phyloP scores from a whole-genome alignment of 2,888 invertebrate species.

The Cheilosia variabilis region DNA sequence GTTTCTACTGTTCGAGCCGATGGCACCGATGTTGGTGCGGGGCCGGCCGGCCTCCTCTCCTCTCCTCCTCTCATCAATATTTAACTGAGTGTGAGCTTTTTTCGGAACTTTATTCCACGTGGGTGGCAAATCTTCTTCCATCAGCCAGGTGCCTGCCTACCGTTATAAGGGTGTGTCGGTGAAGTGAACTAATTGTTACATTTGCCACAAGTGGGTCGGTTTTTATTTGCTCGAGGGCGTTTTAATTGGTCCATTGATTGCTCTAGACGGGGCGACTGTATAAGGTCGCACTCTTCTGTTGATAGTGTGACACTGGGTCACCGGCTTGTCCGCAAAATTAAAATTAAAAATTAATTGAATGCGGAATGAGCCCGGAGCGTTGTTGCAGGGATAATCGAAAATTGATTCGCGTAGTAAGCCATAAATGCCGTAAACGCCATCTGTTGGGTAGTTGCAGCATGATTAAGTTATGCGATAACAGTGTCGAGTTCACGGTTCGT shows the following conservation, averaged over 20 bases:
- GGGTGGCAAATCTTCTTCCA: constrained; percentile 24
- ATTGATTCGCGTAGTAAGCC: constrained; percentile 48
- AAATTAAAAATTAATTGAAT: constrained; percentile 68
- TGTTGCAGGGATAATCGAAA: constrained; percentile 51
- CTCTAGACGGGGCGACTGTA: constrained; percentile 36
- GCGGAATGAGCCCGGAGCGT: constrained; percentile 33
- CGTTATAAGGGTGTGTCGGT: constrained; percentile 33
- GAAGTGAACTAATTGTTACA: constrained; percentile 71
- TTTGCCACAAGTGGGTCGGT: constrained; percentile 71
- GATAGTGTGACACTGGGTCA: constrained; percentile 38
- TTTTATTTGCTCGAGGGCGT: constrained; percentile 69
- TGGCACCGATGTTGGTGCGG: constrained; percentile 47
- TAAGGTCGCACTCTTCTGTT: background rate
- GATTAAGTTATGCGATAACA: constrained; percentile 45
- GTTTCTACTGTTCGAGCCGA: constrained; percentile 39
- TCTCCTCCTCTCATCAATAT: constrained; percentile 58
- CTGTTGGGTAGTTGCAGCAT: constrained; percentile 35
- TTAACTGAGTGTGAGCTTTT: constrained; percentile 65
- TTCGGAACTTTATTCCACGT: constrained; percentile 34
- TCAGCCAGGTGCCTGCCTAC: background rate
- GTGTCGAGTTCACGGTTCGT: background rate
- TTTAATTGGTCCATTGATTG: constrained; percentile 70
- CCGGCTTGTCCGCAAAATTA: constrained; percentile 46
- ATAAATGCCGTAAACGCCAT: constrained; percentile 54
- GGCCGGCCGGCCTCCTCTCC: constrained; percentile 25